These are phyloP conservation scores for Tarsius wallacei DNA, from an alignment of 2,797 vertebrate genomes.

Conservation along the genomic window DNA sequence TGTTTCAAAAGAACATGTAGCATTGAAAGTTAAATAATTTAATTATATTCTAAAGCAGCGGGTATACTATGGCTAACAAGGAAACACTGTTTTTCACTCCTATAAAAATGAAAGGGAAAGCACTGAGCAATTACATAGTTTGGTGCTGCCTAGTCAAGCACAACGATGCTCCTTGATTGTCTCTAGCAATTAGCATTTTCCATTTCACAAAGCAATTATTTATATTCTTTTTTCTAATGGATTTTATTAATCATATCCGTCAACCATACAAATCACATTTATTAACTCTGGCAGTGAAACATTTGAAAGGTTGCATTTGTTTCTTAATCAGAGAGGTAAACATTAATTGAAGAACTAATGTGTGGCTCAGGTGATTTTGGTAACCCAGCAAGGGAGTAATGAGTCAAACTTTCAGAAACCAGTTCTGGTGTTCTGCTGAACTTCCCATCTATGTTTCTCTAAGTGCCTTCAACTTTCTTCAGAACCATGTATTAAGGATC, in stretches of 20 bases:
- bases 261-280: conserved; percentile 69
- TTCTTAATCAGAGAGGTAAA: conserved; percentile 72
- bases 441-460: conserved; percentile 29
- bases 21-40: conserved; percentile 28
- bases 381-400: conserved; percentile 18
- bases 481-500: conserved; percentile 49
- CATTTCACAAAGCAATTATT: conserved; percentile 71
- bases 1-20: neutral
- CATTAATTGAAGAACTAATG: conserved; percentile 58
- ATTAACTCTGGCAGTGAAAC: conserved; percentile 60
- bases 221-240: conserved; percentile 25
- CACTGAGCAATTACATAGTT: conserved; percentile 50
- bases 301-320: conserved; percentile 66
- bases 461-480: conserved; percentile 18
- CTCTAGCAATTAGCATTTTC: conserved; percentile 63
- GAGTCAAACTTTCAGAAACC: neutral
- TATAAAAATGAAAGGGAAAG: conserved; percentile 42
- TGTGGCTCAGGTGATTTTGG: neutral
- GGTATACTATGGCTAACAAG: neutral
- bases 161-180: neutral
- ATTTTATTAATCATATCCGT: conserved; percentile 62
- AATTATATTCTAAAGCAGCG: conserved; percentile 65
- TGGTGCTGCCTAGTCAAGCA: conserved; percentile 20
- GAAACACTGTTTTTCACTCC: conserved; percentile 51
- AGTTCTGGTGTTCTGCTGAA: conserved; percentile 10